A percentile compares a stretch with the other conserved stretches of the same genome.
Evolutionary conservation across 2,888 invertebrate species (phyloP).

Genomic region (Pinctada fucata): DNA sequence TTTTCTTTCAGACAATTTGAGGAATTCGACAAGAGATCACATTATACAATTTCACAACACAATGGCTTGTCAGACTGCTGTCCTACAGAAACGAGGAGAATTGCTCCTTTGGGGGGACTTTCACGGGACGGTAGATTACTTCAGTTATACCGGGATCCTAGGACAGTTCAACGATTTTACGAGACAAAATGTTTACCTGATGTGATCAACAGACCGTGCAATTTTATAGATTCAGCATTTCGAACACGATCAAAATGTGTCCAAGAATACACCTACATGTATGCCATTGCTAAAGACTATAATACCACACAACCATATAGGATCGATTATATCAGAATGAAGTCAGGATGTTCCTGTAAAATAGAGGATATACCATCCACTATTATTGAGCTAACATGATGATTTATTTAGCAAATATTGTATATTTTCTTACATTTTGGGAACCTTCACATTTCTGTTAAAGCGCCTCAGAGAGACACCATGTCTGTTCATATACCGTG

Average conservation of each 20-base stretch:
- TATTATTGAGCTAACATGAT: conserved; percentile 32
- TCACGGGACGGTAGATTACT: conserved; percentile 82
- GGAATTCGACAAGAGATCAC: conserved; percentile 46
- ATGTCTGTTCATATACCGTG: too few species aligned
- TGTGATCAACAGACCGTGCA: conserved; percentile 85
- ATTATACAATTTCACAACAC: conserved; percentile 23
- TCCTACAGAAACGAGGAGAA: conserved; percentile 87
- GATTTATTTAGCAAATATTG: neutral
- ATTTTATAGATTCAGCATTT: conserved; percentile 85
- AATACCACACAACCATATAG: conserved; percentile 82
- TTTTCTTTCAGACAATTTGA: conserved; percentile 46
- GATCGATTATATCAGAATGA: conserved; percentile 88
- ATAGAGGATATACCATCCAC: conserved; percentile 77
- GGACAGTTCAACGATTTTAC: conserved; percentile 81
- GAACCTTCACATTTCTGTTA: neutral
- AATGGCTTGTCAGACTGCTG: conserved; percentile 83
- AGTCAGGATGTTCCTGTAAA: conserved; percentile 91
- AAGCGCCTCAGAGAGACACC: conserved; percentile 21
- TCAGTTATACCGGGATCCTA: conserved; percentile 85
- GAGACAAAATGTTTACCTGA: conserved; percentile 87
- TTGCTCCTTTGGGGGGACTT: conserved; percentile 86
- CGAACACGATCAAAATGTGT: conserved; percentile 86
- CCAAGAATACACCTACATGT: conserved; percentile 89
- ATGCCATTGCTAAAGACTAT: conserved; percentile 87
- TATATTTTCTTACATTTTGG: too few species aligned